Conservation (phyloP, 2,888 invertebrate species). For the Magallana nippona region DNA sequence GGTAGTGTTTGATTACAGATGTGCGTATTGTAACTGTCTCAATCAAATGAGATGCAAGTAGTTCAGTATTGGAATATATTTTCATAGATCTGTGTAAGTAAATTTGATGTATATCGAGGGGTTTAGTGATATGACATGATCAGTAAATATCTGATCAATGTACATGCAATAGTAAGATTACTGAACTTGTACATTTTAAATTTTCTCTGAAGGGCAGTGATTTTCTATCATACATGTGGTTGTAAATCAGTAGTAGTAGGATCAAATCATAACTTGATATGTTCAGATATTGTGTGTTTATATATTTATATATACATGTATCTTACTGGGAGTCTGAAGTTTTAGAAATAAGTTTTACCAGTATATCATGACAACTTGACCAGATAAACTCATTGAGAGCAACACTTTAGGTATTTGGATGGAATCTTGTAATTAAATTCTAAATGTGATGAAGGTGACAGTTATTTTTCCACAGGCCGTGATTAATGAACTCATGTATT, state of each 20-base stretch:
- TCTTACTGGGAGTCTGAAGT: background rate
- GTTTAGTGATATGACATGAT: too few species aligned
- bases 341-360: background rate
- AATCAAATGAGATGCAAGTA: background rate
- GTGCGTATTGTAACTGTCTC: background rate
- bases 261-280: background rate
- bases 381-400: background rate
- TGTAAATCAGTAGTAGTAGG: too few species aligned
- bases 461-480: background rate
- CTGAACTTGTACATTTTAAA: too few species aligned
- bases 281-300: background rate
- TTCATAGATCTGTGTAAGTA: too few species aligned
- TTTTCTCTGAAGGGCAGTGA: too few species aligned
- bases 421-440: background rate
- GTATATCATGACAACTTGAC: background rate
- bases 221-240: too few species aligned
- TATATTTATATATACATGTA: background rate
- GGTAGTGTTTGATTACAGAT: background rate
- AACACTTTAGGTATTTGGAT: background rate
- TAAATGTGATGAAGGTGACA: background rate
- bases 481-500: slow-evolving; percentile 12
- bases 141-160: too few species aligned
- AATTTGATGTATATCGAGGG: too few species aligned
- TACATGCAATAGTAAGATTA: too few species aligned
- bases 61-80: background rate